Percentiles rank a stretch among this genome's conserved stretches.
Evolutionary conservation across 2,888 invertebrate species (phyloP).

Genomic region (Orchesella flavescens): DNA sequence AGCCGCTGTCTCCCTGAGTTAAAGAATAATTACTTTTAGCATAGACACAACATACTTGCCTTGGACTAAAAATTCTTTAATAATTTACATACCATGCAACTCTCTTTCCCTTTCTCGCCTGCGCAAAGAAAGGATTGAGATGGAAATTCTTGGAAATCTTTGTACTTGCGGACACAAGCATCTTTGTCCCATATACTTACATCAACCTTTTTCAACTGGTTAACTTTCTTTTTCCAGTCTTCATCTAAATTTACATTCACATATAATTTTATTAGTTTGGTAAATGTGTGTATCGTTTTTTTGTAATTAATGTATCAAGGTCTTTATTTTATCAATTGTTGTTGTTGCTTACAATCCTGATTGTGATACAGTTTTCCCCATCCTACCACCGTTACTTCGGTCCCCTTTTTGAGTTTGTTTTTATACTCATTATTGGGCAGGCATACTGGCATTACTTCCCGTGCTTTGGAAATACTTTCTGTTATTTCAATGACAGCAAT

Average conservation of each 20-base stretch:
- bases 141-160: conserved; percentile 45
- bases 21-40: neutral
- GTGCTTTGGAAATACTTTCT: conserved; percentile 26
- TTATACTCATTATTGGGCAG: conserved; percentile 34
- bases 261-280: neutral
- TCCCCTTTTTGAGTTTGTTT: neutral
- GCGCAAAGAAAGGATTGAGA: conserved; percentile 60
- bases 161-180: conserved; percentile 47
- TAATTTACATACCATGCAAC: conserved; percentile 61
- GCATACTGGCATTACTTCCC: conserved; percentile 52
- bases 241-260: conserved; percentile 28
- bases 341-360: conserved; percentile 37
- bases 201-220: conserved; percentile 44
- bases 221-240: conserved; percentile 44
- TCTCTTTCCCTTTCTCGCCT: conserved; percentile 45
- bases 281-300: neutral
- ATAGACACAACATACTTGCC: too few species aligned
- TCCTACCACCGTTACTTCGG: conserved; percentile 37
- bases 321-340: neutral
- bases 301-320: neutral
- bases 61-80: too few species aligned
- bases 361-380: conserved; percentile 50
- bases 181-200: conserved; percentile 56
- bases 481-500: conserved; percentile 56
- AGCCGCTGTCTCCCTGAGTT: conserved; percentile 57